Base-by-base conservation (phyloP, 2,888 invertebrate species). In the Eilema sororculum region DNA sequence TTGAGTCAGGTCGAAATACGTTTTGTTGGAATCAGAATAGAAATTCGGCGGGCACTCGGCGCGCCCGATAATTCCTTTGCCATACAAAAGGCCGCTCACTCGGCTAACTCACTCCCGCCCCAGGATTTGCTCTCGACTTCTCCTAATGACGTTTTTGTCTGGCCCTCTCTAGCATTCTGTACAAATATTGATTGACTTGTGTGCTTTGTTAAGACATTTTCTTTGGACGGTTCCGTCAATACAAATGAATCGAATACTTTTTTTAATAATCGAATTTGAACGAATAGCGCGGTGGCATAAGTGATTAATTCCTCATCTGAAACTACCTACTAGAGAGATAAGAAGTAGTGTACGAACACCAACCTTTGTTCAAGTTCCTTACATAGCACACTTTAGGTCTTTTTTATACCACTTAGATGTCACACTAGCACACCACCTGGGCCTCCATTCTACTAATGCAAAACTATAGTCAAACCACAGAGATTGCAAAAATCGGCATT, bases 81-180 rank as follows among this genome's bases (percentile, higher is more conserved):
- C 71, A 75, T 76, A 82, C 82, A 88, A 89, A 89, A 84, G 84
- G 80, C 70, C 72, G 75, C 76, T 78, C 74, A 61, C 71, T 71
- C 67, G 57, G 52, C 58, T 57, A 62, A 59, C 67, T 66, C 64
- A 33, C 77, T 73, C 75, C 78, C 74, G 72, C 78, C 83, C 71
- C 82, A 85, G 84, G 87, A 86, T 86, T 88, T 87, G 78, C 82
- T 81, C 84, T 81, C 82, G 76, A 81, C 78, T 79, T 72, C 79
- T 75, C 78, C 84, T 89, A 89, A 89, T 88, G 87, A 88, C 87
- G 87, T 89, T 89, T 89, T 89, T 89, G 89, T 89, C 87, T 86
- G 87, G 78, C 80, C 76, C 76, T 78, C 78, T 77, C 69, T 77
- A 77, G 76, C 83, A 81, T 82, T 84, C 81, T 79, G 82, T 79